Conservation (phyloP, 92 coral and sea anemone species). For the Zoanthus solanderi region DNA sequence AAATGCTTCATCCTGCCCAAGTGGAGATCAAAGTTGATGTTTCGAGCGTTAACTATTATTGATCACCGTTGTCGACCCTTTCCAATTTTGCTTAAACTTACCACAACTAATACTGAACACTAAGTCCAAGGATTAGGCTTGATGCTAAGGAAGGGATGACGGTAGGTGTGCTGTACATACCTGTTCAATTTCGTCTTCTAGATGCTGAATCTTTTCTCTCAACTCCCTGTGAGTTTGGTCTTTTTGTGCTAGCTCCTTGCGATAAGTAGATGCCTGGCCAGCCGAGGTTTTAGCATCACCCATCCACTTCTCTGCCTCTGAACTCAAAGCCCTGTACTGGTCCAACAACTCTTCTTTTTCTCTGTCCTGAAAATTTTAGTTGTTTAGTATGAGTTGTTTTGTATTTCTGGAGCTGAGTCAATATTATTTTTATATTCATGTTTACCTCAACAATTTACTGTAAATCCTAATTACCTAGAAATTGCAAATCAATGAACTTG, state of each 20-base stretch:
- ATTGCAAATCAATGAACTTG: too few species aligned
- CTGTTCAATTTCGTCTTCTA: conserved; percentile 95
- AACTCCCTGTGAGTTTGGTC: conserved; percentile 85
- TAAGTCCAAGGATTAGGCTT: background rate
- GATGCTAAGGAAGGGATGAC: background rate
- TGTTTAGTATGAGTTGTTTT: background rate
- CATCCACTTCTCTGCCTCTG: conserved; percentile 91
- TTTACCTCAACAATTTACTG: too few species aligned
- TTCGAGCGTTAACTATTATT: too few species aligned
- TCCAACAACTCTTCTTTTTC: conserved; percentile 97
- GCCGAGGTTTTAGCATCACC: conserved; percentile 86
- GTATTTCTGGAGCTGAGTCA: too few species aligned
- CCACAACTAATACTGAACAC: too few species aligned
- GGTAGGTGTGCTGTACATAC: conserved; percentile 45
- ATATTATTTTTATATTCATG: too few species aligned
- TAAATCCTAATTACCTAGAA: too few species aligned
- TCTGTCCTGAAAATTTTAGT: conserved; percentile 73
- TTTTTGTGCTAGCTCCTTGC: conserved; percentile 85
- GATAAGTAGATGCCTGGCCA: conserved; percentile 84
- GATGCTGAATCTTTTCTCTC: conserved; percentile 77
- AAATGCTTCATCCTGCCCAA: too few species aligned
- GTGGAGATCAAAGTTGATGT: too few species aligned
- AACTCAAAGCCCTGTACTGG: conserved; percentile 86
- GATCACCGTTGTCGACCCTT: too few species aligned
- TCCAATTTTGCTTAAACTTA: too few species aligned